Percentiles rank a stretch among this genome's conserved stretches.
Conservation (phyloP, 2,797 vertebrate species). For the Margarornis squamiger region DNA sequence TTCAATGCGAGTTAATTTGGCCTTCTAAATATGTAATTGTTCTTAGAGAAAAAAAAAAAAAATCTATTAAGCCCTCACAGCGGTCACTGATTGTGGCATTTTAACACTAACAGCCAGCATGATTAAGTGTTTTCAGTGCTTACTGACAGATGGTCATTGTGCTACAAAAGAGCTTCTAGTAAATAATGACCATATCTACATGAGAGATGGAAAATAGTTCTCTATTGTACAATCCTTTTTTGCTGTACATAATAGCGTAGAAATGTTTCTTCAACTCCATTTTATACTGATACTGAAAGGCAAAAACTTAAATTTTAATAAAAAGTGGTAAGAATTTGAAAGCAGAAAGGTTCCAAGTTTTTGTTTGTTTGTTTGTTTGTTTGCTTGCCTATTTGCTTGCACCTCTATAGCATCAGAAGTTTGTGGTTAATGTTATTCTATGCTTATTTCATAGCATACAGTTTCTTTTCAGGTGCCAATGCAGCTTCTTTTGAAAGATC, state of each 20-base stretch:
- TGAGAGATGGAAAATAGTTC: constrained; percentile 40
- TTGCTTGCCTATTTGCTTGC: neutral
- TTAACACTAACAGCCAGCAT: constrained; percentile 38
- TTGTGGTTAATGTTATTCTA: neutral
- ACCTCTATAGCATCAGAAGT: neutral
- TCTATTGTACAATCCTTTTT: neutral
- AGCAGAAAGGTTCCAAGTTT: neutral
- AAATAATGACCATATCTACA: constrained; percentile 60
- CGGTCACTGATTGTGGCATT: constrained; percentile 38
- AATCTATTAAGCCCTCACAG: constrained; percentile 22
- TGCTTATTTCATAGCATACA: neutral
- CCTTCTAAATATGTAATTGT: constrained; percentile 30
- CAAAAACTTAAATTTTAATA: neutral
- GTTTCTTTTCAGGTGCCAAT: neutral
- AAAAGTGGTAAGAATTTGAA: neutral
- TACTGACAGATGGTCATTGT: constrained; percentile 61
- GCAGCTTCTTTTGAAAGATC: neutral
- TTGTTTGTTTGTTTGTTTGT: neutral
- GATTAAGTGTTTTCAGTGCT: constrained; percentile 43
- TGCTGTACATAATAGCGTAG: neutral
- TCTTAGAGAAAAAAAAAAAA: constrained; percentile 20
- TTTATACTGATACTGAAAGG: constrained; percentile 4
- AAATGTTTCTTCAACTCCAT: neutral
- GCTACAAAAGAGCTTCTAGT: constrained; percentile 45
- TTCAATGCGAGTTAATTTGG: constrained; percentile 2